Evolutionary conservation across 2,888 invertebrate genomes (phyloP).

Genomic region (Lycia hirtaria): DNA sequence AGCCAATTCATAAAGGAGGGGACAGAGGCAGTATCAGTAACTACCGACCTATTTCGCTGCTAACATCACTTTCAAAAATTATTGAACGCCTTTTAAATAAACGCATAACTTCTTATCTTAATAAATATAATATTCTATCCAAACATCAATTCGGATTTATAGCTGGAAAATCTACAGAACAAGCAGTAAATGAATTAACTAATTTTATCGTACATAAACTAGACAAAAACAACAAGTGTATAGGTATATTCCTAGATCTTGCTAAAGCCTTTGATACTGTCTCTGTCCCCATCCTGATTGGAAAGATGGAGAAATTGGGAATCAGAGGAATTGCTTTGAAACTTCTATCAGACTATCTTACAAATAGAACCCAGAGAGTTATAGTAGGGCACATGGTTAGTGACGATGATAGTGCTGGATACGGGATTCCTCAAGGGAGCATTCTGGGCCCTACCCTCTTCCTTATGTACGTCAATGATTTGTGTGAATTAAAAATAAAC

Average conservation of each 20-base stretch:
- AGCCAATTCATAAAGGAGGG: not conserved
- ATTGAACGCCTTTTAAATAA: not conserved
- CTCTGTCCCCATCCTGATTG: too few species aligned
- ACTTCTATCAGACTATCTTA: not conserved
- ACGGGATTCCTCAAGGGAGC: not conserved
- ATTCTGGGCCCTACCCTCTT: slow-evolving; percentile 1
- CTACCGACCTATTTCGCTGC: not conserved
- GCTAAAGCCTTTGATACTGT: not conserved
- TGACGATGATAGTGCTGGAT: not conserved
- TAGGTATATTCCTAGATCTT: slow-evolving; percentile 1
- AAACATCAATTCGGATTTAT: slow-evolving; percentile 6
- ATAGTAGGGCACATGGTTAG: not conserved
- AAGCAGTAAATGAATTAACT: not conserved
- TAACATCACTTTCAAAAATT: not conserved
- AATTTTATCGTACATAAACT: not conserved
- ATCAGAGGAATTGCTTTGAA: not conserved
- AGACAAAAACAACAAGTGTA: slow-evolving; percentile 3
- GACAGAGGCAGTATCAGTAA: slow-evolving; percentile 1
- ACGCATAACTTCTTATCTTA: not conserved
- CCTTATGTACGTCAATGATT: not conserved
- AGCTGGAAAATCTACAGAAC: slow-evolving; percentile 1
- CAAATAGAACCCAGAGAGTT: not conserved
- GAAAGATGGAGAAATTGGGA: not conserved
- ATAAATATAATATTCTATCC: not conserved
- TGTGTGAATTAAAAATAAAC: not conserved